Conservation (phyloP, 2,113 vertebrate genomes). For the Acrocephalus kingi region DNA sequence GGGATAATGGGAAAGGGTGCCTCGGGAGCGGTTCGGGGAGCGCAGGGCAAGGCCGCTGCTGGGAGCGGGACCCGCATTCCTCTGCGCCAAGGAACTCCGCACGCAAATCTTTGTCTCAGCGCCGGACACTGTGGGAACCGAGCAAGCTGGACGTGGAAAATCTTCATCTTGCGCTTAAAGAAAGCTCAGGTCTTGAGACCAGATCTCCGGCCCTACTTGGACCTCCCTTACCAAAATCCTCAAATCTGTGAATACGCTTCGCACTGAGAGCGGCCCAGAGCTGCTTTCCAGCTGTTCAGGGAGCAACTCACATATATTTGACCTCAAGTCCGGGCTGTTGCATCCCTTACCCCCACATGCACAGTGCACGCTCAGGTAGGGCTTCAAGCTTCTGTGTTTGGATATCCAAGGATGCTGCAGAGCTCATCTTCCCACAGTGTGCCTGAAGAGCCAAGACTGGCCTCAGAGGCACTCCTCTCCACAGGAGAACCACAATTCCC, state of each 20-base stretch:
- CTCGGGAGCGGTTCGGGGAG: not conserved
- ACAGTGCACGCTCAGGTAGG: not conserved
- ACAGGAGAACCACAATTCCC: not conserved
- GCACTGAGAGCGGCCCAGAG: not conserved
- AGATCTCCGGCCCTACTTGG: too few species aligned
- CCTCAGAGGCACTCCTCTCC: not conserved
- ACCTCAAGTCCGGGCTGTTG: not conserved
- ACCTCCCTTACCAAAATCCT: not conserved
- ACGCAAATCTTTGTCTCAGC: not conserved
- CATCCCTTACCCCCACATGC: rapidly evolving
- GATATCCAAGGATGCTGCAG: too few species aligned
- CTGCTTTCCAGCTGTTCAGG: not conserved
- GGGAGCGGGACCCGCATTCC: not conserved
- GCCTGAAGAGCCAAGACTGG: not conserved
- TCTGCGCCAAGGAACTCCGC: rapidly evolving
- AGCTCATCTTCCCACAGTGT: rapidly evolving
- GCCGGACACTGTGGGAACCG: not conserved
- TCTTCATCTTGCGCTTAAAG: not conserved
- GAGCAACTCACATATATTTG: rapidly evolving
- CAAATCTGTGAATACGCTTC: not conserved
- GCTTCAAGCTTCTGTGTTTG: not conserved
- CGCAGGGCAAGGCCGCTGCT: not conserved
- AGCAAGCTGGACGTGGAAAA: not conserved
- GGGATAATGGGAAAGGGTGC: not conserved
- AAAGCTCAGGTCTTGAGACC: not conserved